Evolutionary conservation across 2,113 vertebrate species (phyloP).

Genomic region (Rhea americana): DNA sequence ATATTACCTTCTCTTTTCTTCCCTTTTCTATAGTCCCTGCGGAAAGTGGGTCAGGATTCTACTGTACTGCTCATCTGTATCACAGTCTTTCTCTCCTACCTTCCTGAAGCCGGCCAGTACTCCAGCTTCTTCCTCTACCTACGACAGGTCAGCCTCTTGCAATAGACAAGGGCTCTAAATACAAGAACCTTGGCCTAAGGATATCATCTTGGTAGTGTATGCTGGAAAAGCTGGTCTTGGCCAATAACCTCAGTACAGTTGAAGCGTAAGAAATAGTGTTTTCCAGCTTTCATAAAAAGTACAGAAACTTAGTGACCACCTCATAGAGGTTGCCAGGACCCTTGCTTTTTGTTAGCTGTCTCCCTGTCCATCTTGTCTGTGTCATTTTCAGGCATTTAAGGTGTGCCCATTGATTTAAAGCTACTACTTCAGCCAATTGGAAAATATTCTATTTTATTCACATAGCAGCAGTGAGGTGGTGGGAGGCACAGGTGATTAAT

Average conservation of each 20-base stretch:
- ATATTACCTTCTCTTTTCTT: not conserved
- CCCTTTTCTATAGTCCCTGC: constrained; percentile 78
- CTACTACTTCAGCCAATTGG: not conserved
- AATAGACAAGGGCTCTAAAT: not conserved
- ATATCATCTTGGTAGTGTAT: not conserved
- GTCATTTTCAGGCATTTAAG: not conserved
- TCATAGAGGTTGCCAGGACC: not conserved
- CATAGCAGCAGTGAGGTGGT: not conserved
- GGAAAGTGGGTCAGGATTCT: constrained; percentile 93
- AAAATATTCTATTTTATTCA: not conserved
- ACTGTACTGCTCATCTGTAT: constrained; percentile 93
- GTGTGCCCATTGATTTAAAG: not conserved
- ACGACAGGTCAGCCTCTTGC: constrained; percentile 79
- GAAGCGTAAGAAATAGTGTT: not conserved
- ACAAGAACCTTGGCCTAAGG: not conserved
- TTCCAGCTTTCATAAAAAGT: not conserved
- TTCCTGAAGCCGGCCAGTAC: constrained; percentile 92
- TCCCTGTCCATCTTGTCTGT: not conserved
- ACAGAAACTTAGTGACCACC: not conserved
- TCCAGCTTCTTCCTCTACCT: constrained; percentile 95
- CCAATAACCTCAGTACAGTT: not conserved
- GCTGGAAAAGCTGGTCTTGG: not conserved
- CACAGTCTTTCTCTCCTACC: constrained; percentile 92
- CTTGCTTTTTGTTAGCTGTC: not conserved
- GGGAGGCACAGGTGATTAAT: not conserved